phyloP scores from a whole-genome alignment of 2,888 invertebrate species.

The Glaucopsyche alexis region DNA sequence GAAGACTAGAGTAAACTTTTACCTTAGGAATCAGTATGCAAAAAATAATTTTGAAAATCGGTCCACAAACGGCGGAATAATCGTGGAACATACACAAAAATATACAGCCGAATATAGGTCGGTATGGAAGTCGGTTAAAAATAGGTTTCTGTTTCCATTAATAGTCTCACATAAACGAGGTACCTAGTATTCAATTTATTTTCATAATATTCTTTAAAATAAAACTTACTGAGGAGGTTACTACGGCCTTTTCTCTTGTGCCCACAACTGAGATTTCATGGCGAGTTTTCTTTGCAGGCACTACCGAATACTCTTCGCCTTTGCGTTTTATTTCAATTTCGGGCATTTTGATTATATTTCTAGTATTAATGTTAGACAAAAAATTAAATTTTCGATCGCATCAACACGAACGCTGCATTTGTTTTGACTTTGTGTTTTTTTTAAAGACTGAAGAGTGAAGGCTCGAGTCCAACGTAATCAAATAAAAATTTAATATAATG shows the following conservation, averaged over 20 bases:
- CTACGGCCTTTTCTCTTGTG: constrained; percentile 87
- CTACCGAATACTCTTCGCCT: constrained; percentile 81
- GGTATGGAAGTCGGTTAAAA: too few species aligned
- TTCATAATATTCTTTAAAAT: background rate
- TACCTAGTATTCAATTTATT: background rate
- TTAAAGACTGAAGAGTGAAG: too few species aligned
- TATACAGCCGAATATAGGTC: too few species aligned
- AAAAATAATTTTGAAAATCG: too few species aligned
- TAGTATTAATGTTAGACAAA: background rate
- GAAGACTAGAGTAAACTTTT: too few species aligned
- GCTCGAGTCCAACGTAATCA: background rate
- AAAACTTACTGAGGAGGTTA: constrained; percentile 85
- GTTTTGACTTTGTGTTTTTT: constrained; percentile 6
- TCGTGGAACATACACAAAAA: too few species aligned
- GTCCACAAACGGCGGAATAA: too few species aligned
- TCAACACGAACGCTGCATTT: constrained; percentile 9
- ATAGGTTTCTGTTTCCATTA: too few species aligned
- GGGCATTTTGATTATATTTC: constrained; percentile 52
- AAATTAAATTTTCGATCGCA: background rate
- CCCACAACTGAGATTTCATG: constrained; percentile 85
- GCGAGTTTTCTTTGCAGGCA: constrained; percentile 83
- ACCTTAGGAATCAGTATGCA: too few species aligned
- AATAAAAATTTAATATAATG: too few species aligned
- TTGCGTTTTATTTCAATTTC: constrained; percentile 82
- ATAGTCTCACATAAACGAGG: too few species aligned